Base-by-base conservation (phyloP, 2,888 invertebrate species). In the Copidosoma aretas region DNA sequence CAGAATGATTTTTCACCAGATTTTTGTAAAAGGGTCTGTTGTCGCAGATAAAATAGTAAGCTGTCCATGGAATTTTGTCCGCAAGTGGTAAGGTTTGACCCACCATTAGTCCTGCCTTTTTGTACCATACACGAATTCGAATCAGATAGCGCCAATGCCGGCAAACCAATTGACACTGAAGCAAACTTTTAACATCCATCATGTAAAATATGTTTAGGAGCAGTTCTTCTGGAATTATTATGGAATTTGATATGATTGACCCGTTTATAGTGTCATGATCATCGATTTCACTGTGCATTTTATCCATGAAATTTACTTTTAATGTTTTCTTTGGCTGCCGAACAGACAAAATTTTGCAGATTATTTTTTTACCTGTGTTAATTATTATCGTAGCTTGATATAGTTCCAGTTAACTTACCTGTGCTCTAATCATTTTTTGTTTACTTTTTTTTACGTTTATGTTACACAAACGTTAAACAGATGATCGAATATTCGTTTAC, bases 1-100 rank as follows among this genome's bases (percentile, higher is more conserved):
- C 88, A 71, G 85, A 86, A 68, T 85, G 84, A 80, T 88, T 88
- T 75, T 82, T 84, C 46, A 88, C 58, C 21, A 88, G 76, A 77
- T 88, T 88, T 52, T 76, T 83, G 56, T 82, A 82, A 65, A 87
- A 86, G 4, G 84, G 82, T 67, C 81, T 81, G 51, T 83, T 79
- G 8, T 78, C 72, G 71, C 85, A 84, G 52, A 86, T 83, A n/a
- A 76, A 73, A 72, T 86, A 86, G 75, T 84, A 86, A 0, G 84
- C 78, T 51, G 79, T 78, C 85, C 85, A 86, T 1, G 84, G 80
- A n/a, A 82, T 74, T 17, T 80, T 73, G n/a, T 79, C 76, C 57
- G 78, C 76, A 0, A 78, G 74, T 52, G 81, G 74, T 25, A 83
- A 74, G 22, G 72, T 71, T 62, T 74, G 73, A 14, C 71, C 72